Evolutionary conservation across 2,113 vertebrate genomes (phyloP), one percentile per base, ranked within the genome.

Genomic region (Microtus richardsoni): DNA sequence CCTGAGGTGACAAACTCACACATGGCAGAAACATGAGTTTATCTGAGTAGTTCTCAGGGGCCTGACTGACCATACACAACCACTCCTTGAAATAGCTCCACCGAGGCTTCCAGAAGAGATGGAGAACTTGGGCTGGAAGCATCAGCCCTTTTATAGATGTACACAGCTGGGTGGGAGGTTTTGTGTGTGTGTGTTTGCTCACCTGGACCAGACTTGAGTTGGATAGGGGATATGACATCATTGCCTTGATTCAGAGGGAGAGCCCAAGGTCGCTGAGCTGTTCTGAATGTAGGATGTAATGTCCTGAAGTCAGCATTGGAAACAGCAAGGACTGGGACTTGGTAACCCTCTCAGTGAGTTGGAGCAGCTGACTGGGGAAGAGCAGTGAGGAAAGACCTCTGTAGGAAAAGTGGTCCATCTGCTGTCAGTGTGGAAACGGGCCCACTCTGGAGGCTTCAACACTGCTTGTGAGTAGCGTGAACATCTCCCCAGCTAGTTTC

Each of bases 331-430:
- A 41, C 36, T 52, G 74, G 75, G 74, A 92, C 36, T 47, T 41
- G 24, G 66, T 74, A 13, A n/a, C 54, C 89, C 58, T 91, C 24
- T 79, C 12, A 58, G 75, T 89, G 75, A 75, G 41, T 11, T 90
- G 36, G 28, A 66, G 33, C 41, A 82, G 70, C 64, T 28, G 21
- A 47, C 4, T n/a, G 39, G 64, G n/a, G 41, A 90, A 88, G 85
- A 41, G 7, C 44, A 47, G 17, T 54, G 30, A n/a, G 41, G 47
- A 77, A 80, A 95, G 28, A 17, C 16, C 17, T 21, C 7, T 75
- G 70, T 58, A 86, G 73, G 33, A 89, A 88, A 96, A 82, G 47
- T 74, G 75, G 52, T 22, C 41, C 47, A 5, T 91, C 39, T 93
- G 39, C 49, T 36, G 82, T 22, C 8, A 47, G 70, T 52, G 77